Evolutionary conservation across 2,888 invertebrate species (phyloP), one percentile per base, ranked within the genome.

Genomic region (Neoaliturus tenellus): DNA sequence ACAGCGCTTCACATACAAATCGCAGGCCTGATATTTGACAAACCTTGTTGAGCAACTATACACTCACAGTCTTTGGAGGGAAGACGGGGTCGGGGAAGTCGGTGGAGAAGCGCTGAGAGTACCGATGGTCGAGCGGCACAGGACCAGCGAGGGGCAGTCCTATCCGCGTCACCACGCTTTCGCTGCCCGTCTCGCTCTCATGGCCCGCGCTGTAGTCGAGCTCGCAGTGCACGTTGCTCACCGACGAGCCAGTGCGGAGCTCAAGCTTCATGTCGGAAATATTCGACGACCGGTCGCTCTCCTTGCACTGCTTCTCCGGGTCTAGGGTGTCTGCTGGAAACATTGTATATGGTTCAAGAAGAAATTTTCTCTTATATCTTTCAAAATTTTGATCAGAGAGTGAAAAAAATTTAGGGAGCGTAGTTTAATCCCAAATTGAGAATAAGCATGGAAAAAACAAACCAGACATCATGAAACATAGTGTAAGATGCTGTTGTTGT

Each of bases 251-350:
- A 71, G 97, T 97, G 85, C 97, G 93, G 85, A 98, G 93, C 91
- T 98, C 98, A 86, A 97, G 93, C 91, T 98, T 98, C 89, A 98
- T 92, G 91, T 98, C 98, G 87, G 98, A 98, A 88, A 98, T 97
- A 90, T 97, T 97, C 80, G 98, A 98, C 89, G 97, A 97, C 87
- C 97, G 93, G 90, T 98, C 98, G 84, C 97, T 97, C 85, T 91
- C 91, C 85, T 91, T 95, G 87, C 93, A 94, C 86, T 92, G 92
- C 87, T 93, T 92, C 87, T 92, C 92, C 73, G 91, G 92, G 58
- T 92, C 92, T 86, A 94, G 91, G 82, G 91, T 90, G 85, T 92
- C 92, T 87, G 91, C 91, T 89, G 88, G 87, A 88, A 89, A 88
- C 35, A 35, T 35, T 35, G 35, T 4, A 35, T 35, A 6, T 35